These are phyloP conservation scores for Elachura formosa DNA, from an alignment of 2,113 vertebrate genomes.

Conservation along the genomic window DNA sequence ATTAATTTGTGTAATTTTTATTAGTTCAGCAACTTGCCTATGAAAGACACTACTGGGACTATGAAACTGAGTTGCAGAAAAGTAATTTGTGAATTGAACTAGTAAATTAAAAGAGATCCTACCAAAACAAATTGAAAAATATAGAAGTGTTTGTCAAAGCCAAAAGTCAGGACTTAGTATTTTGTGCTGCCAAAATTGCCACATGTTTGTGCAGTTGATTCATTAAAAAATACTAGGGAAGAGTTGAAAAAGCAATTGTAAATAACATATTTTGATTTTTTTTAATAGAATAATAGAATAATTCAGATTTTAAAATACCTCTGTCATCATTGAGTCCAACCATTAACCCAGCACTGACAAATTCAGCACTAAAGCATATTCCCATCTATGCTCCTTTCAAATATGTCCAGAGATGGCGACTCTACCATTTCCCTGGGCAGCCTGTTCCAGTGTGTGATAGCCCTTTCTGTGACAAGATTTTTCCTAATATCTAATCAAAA, in stretches of 20 bases:
- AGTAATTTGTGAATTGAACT: background rate
- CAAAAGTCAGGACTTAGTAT: background rate
- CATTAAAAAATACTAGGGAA: background rate
- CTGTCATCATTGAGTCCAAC: too few species aligned
- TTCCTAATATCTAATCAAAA: background rate
- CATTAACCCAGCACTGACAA: too few species aligned
- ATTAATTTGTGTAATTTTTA: background rate
- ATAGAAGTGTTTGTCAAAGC: background rate
- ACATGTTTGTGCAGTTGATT: background rate
- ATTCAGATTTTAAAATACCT: too few species aligned
- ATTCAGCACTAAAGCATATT: too few species aligned
- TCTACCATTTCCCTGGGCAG: too few species aligned
- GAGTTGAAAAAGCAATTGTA: background rate
- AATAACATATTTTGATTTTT: background rate
- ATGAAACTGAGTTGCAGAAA: background rate
- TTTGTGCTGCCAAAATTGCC: background rate
- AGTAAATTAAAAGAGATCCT: background rate
- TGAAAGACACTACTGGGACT: background rate
- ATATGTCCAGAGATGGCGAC: too few species aligned
- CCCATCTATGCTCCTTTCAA: too few species aligned
- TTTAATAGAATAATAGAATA: background rate
- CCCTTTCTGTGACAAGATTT: too few species aligned
- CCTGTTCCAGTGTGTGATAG: too few species aligned
- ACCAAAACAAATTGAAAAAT: background rate
- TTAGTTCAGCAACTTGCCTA: background rate